These are phyloP conservation scores for Brachynemurus nebulosus DNA, from an alignment of 2,888 invertebrate species.

Conservation along the genomic window DNA sequence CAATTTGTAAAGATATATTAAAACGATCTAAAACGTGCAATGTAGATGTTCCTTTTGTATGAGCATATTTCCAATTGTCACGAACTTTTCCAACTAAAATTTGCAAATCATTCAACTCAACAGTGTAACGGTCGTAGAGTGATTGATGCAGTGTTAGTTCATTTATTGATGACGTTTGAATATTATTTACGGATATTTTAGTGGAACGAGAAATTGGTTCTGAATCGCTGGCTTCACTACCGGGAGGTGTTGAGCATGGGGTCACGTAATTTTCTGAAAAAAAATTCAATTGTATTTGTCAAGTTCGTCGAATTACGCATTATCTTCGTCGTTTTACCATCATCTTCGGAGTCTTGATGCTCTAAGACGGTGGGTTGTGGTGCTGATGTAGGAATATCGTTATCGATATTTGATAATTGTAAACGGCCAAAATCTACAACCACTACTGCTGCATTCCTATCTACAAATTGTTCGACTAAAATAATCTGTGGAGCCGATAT, in stretches of 20 bases:
- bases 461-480: conserved; percentile 67
- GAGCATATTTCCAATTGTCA: conserved; percentile 83
- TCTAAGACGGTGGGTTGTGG: conserved; percentile 20
- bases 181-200: conserved; percentile 19
- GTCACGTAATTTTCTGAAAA: conserved; percentile 56
- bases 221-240: conserved; percentile 52
- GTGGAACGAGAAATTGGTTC: conserved; percentile 31
- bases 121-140: conserved; percentile 62
- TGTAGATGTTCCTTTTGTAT: conserved; percentile 67
- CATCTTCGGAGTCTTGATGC: conserved; percentile 32
- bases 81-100: conserved; percentile 77
- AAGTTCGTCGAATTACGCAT: no score
- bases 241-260: conserved; percentile 78
- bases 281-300: neutral
- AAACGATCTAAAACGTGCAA: conserved; percentile 61
- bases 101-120: conserved; percentile 73
- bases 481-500: conserved; percentile 90
- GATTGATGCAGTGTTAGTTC: conserved; percentile 50
- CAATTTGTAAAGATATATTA: conserved; percentile 48
- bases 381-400: conserved; percentile 22
- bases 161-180: conserved; percentile 28
- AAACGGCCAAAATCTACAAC: conserved; percentile 86
- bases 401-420: conserved; percentile 38
- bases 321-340: no score
- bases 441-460: conserved; percentile 61